phyloP scores from a whole-genome alignment of 2,888 invertebrate genomes.

The Plagodis dolabraria region DNA sequence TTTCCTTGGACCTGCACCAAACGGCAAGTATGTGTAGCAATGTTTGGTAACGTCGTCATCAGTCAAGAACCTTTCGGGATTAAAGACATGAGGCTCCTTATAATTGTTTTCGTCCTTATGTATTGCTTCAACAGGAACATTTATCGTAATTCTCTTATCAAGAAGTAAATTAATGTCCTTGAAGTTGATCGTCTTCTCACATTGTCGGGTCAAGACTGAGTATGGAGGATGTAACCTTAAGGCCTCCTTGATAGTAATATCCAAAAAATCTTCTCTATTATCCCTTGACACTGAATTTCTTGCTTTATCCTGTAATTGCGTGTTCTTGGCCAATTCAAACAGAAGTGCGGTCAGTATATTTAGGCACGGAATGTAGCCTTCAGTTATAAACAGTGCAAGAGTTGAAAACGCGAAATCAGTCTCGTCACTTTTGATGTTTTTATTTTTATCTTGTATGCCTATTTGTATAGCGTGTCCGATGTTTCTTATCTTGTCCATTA shows the following conservation, averaged over 20 bases:
- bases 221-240: slow-evolving; percentile 73
- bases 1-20: slow-evolving; percentile 76
- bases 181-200: slow-evolving; percentile 66
- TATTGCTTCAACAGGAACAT: slow-evolving; percentile 67
- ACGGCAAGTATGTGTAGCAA: slow-evolving; percentile 67
- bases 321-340: slow-evolving; percentile 65
- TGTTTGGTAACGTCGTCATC: slow-evolving; percentile 50
- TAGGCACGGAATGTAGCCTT: slow-evolving; percentile 72
- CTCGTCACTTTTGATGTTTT: slow-evolving; percentile 47
- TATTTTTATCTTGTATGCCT: slow-evolving; percentile 55
- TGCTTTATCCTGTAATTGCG: slow-evolving; percentile 59
- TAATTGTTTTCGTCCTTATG: slow-evolving; percentile 67
- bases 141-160: slow-evolving; percentile 69
- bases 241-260: slow-evolving; percentile 68
- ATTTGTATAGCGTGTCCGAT: slow-evolving; percentile 55
- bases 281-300: slow-evolving; percentile 52
- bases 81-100: slow-evolving; percentile 59
- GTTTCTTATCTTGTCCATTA: slow-evolving; percentile 58
- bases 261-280: slow-evolving; percentile 60
- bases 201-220: slow-evolving; percentile 68
- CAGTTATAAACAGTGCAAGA: slow-evolving; percentile 65
- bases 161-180: slow-evolving; percentile 62
- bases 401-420: slow-evolving; percentile 63
- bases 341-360: slow-evolving; percentile 64
- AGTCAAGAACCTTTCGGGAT: slow-evolving; percentile 69